Percentiles rank a stretch among this genome's conserved stretches.
These are phyloP conservation scores for Ladona fulva DNA, from an alignment of 1,140 invertebrate genomes.

Conservation along the genomic window DNA sequence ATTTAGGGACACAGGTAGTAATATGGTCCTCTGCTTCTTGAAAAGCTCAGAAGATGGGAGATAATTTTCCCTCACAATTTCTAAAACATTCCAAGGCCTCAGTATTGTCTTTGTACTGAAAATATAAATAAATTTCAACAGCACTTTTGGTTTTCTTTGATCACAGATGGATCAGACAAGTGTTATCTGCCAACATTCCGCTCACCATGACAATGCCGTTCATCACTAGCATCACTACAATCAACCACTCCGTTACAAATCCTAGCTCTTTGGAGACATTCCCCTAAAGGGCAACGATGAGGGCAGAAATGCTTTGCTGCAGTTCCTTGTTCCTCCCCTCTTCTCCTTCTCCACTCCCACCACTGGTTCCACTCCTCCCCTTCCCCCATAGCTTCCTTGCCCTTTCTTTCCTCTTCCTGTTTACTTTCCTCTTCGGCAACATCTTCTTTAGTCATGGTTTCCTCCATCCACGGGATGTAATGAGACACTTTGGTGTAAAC, in stretches of 20 bases:
- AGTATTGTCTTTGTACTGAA: too few relatives aligned
- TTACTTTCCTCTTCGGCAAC: neutral
- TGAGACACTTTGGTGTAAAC: slow-evolving; percentile 80
- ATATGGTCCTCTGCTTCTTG: too few relatives aligned
- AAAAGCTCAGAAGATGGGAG: too few relatives aligned
- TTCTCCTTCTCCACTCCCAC: neutral
- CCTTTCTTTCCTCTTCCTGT: neutral
- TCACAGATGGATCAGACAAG: too few relatives aligned
- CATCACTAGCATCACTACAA: slow-evolving; percentile 64
- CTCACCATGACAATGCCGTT: slow-evolving; percentile 35
- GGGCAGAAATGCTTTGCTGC: neutral
- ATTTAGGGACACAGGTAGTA: too few relatives aligned
- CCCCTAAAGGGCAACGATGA: slow-evolving; percentile 62
- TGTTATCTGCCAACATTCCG: neutral
- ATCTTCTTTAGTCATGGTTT: neutral
- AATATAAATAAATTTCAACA: too few relatives aligned
- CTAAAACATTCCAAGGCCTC: too few relatives aligned
- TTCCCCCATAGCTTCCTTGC: neutral
- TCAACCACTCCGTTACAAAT: slow-evolving; percentile 68
- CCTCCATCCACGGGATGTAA: slow-evolving; percentile 62
- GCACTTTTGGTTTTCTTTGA: too few relatives aligned
- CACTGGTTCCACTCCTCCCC: neutral
- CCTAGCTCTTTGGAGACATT: slow-evolving; percentile 58
- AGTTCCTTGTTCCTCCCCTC: neutral
- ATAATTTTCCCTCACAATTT: too few relatives aligned